phyloP scores from a whole-genome alignment of 2,797 vertebrate species.

The Bothrops alternatus region DNA sequence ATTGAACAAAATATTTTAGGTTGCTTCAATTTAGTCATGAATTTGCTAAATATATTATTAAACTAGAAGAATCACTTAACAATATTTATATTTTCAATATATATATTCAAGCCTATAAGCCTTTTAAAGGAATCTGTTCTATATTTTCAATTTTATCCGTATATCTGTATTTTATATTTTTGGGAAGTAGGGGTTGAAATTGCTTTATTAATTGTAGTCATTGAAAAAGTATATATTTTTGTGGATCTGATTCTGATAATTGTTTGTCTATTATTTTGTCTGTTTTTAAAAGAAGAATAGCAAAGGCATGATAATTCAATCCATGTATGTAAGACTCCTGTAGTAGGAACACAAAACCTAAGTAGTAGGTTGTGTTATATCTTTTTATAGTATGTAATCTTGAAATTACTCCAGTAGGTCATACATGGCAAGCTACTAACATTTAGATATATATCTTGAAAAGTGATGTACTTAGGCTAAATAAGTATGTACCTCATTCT shows the following conservation, averaged over 20 bases:
- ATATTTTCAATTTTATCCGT: slow-evolving; percentile 41
- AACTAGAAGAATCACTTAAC: slow-evolving; percentile 43
- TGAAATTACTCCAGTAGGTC: neutral
- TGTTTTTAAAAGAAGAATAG: slow-evolving; percentile 26
- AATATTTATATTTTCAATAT: slow-evolving; percentile 45
- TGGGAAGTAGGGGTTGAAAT: slow-evolving; percentile 23
- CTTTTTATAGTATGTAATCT: neutral
- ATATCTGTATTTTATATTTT: slow-evolving; percentile 44
- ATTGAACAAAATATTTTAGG: slow-evolving; percentile 4
- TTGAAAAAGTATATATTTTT: slow-evolving; percentile 58
- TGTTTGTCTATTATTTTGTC: neutral
- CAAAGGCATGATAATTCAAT: slow-evolving; percentile 32
- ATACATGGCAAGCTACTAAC: neutral
- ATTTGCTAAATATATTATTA: slow-evolving; percentile 51
- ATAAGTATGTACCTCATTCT: neutral
- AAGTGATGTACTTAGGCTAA: neutral
- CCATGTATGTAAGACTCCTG: neutral
- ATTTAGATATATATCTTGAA: neutral
- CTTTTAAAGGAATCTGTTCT: slow-evolving; percentile 69
- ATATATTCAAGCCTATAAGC: slow-evolving; percentile 29
- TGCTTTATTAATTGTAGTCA: slow-evolving; percentile 61
- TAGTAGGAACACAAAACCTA: neutral
- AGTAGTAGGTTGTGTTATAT: neutral
- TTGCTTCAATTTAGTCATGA: slow-evolving; percentile 36
- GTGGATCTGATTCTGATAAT: slow-evolving; percentile 52